phyloP scores from a whole-genome alignment of 2,113 vertebrate species.

The Ptychochromis oligacanthus region DNA sequence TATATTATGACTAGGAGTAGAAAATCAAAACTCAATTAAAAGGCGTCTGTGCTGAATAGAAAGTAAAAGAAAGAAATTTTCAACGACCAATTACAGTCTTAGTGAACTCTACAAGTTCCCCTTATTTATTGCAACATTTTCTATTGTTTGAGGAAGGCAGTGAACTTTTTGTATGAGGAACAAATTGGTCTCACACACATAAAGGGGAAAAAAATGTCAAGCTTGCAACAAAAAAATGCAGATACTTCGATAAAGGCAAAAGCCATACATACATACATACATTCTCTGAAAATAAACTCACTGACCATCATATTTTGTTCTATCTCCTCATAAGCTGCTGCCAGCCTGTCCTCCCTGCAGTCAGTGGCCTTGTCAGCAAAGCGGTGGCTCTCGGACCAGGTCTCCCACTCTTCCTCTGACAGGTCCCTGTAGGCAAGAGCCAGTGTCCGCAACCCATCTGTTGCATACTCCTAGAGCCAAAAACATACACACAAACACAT shows the following conservation, averaged over 20 bases:
- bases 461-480: conserved; percentile 60
- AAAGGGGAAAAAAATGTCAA: neutral
- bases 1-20: neutral
- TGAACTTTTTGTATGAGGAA: neutral
- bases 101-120: conserved; percentile 2
- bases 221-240: neutral
- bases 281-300: neutral
- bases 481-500: neutral
- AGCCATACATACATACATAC: neutral
- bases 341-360: conserved; percentile 87
- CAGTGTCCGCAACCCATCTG: conserved; percentile 82
- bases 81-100: neutral
- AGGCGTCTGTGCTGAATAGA: too few relatives aligned
- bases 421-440: conserved; percentile 91
- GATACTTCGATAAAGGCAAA: conserved; percentile 28
- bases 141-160: neutral
- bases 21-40: neutral
- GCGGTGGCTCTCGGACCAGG: conserved; percentile 83
- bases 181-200: fast-evolving
- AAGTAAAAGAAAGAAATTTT: neutral
- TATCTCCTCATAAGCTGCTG: conserved; percentile 89
- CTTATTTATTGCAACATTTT: neutral
- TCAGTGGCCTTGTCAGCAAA: conserved; percentile 79
- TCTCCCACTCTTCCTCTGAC: conserved; percentile 86
- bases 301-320: conserved; percentile 92